Base-by-base conservation (phyloP, 1,140 invertebrate genomes). In the Leptinotarsa texana region DNA sequence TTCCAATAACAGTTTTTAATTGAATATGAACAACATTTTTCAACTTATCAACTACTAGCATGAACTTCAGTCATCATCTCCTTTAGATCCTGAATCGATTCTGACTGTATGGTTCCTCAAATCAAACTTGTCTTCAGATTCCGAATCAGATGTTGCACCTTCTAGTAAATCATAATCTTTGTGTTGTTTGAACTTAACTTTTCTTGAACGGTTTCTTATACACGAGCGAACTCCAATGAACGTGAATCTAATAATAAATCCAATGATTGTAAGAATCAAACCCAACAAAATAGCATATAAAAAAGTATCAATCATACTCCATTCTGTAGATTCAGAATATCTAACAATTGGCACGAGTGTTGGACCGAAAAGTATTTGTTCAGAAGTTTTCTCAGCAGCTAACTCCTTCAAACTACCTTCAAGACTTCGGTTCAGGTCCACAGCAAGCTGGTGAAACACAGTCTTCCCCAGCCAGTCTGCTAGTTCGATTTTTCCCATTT, bases 381-480 rank as follows among this genome's bases (percentile, higher is more conserved):
- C 18, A 18, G 61, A 51, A 22, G 66, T 71, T 22, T 49, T 70
- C 4, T 63, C 51, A 13, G 51, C 21, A 63, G 27, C 62, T 18
- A 75, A 57, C 15, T 57, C 70, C 15, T 21, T 79, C 65, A 63
- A 69, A 71, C 77, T 78, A 48, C 77, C 65, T 22, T 83, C 76
- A 47, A 88, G 76, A 21, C 84, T 83, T 73, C 86, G 85, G 80
- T 88, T 84, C 61, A 91, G 81, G 80, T 91, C 88, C 74, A 85
- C 85, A 15, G 87, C 87, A 61, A 91, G 80, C 77, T 90, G 84
- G 72, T 87, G 82, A 82, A 91, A 91, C 3, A 88, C 86, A 4
- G 86, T 87, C 73, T 83, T 87, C 11, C 89, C 88, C 1, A 92
- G 77, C 89, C 89, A 91, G 80, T 90, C 86, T 1, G 90, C 89